A percentile compares a stretch with the other conserved stretches of the same genome.
Evolutionary conservation across 2,888 invertebrate genomes (phyloP).

Genomic region (Cepaea hortensis): DNA sequence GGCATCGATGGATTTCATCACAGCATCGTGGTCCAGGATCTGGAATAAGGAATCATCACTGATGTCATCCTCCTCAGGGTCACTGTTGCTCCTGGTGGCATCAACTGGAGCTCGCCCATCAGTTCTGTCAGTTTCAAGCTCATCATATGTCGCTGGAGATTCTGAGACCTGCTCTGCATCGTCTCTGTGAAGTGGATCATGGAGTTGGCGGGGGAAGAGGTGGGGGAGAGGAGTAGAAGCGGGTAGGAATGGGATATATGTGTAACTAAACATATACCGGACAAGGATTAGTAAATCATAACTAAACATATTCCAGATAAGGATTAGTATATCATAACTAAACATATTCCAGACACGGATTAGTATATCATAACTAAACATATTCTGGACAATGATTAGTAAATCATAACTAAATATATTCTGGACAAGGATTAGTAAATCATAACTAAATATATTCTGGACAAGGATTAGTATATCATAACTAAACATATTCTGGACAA

Average conservation of each 20-base stretch:
- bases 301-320: too few species aligned
- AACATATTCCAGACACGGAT: too few species aligned
- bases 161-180: not conserved
- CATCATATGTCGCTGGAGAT: not conserved
- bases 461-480: too few species aligned
- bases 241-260: not conserved
- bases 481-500: too few species aligned
- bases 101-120: not conserved
- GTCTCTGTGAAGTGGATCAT: not conserved
- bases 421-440: too few species aligned
- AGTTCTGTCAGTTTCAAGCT: not conserved
- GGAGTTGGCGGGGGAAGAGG: not conserved
- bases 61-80: not conserved
- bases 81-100: conserved; percentile 25
- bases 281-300: not conserved
- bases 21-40: conserved; percentile 74
- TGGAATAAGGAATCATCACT: conserved; percentile 67
- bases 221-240: not conserved
- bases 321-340: too few species aligned
- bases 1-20: conserved; percentile 65
- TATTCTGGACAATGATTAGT: too few species aligned
- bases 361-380: too few species aligned
- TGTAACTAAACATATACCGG: not conserved
- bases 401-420: too few species aligned
- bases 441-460: too few species aligned